Evolutionary conservation across 1,140 invertebrate genomes (phyloP).

Genomic region (Diabrotica undecimpunctata): DNA sequence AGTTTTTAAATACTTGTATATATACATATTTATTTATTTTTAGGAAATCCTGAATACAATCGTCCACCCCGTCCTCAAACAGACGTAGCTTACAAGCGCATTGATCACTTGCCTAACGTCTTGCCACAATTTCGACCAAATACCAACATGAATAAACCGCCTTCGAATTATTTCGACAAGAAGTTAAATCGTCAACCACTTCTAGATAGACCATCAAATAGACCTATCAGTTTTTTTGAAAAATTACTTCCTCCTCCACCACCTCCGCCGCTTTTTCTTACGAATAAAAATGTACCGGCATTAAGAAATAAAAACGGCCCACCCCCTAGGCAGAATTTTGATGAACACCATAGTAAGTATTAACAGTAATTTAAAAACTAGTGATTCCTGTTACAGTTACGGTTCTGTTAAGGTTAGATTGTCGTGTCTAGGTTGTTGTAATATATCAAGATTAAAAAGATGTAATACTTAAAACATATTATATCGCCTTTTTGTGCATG

Average conservation of each 20-base stretch:
- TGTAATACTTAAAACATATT: no score
- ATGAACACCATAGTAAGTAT: slow-evolving; percentile 19
- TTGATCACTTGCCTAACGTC: slow-evolving; percentile 61
- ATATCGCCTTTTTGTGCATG: no score
- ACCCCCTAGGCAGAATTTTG: slow-evolving; percentile 28
- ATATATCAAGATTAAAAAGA: no score
- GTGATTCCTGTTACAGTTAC: no score
- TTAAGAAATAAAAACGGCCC: slow-evolving; percentile 20
- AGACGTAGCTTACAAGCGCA: slow-evolving; percentile 42
- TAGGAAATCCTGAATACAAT: slow-evolving; percentile 36
- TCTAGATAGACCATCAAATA: slow-evolving; percentile 43
- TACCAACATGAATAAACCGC: slow-evolving; percentile 27
- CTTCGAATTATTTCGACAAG: slow-evolving; percentile 28
- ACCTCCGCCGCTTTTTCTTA: slow-evolving; percentile 33
- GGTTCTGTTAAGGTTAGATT: no score
- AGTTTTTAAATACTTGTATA: no score
- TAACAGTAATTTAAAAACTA: not conserved
- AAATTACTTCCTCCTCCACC: slow-evolving; percentile 52
- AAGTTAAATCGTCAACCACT: slow-evolving; percentile 42
- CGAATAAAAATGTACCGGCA: slow-evolving; percentile 36
- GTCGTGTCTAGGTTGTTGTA: no score
- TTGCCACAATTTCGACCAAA: slow-evolving; percentile 69
- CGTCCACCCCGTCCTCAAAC: slow-evolving; percentile 40
- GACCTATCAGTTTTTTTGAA: slow-evolving; percentile 45
- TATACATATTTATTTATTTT: not conserved